phyloP scores from a whole-genome alignment of 2,888 invertebrate species.

The Salticus scenicus region DNA sequence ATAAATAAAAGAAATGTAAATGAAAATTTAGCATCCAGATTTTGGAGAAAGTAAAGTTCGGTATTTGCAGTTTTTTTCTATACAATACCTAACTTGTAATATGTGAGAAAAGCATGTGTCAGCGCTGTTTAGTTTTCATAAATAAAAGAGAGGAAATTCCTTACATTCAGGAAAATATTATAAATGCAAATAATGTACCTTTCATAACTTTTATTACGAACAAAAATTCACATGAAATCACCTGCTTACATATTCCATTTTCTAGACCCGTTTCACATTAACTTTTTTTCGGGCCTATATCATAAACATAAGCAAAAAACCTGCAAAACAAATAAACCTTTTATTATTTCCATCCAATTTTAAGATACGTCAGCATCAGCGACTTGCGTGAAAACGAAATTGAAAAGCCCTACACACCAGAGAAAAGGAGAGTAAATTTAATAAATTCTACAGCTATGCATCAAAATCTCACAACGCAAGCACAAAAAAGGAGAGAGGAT shows the following conservation, averaged over 20 bases:
- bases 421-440: background rate
- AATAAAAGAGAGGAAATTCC: too few species aligned
- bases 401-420: background rate
- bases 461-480: constrained; percentile 4
- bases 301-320: background rate
- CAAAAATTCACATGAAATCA: background rate
- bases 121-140: too few species aligned
- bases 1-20: too few species aligned
- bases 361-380: background rate
- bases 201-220: constrained; percentile 5
- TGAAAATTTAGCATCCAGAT: too few species aligned
- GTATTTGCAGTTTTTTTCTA: too few species aligned
- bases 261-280: background rate
- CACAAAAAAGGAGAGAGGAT: background rate
- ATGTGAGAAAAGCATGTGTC: too few species aligned
- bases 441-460: background rate
- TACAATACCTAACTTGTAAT: too few species aligned
- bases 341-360: too few species aligned
- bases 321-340: constrained; percentile 7
- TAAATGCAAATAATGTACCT: background rate
- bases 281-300: background rate
- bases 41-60: too few species aligned
- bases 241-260: background rate
- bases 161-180: too few species aligned
- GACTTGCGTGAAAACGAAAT: constrained; percentile 15